Evolutionary conservation across 2,888 invertebrate genomes (phyloP).

Genomic region (Dicranocentrus wangi): DNA sequence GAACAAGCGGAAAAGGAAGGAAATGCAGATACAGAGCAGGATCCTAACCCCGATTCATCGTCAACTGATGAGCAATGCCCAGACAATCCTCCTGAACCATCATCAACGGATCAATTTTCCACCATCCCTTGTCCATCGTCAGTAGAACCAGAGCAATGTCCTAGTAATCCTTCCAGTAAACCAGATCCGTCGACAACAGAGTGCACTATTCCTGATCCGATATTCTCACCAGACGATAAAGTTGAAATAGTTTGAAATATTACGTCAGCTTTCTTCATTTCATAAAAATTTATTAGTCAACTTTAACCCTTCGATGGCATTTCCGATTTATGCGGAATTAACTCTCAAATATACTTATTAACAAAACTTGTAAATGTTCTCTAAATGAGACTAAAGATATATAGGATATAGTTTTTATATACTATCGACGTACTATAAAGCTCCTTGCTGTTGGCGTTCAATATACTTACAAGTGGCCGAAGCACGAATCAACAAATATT

Average conservation of each 20-base stretch:
- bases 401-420: neutral
- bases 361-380: too few species aligned
- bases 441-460: neutral
- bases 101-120: too few species aligned
- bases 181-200: too few species aligned
- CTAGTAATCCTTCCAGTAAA: neutral
- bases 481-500: neutral
- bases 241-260: neutral
- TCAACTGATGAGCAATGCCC: too few species aligned
- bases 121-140: too few species aligned
- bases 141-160: neutral
- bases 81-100: too few species aligned
- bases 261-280: neutral
- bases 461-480: too few species aligned
- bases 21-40: too few species aligned
- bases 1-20: neutral
- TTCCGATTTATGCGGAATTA: neutral
- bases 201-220: too few species aligned
- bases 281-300: neutral
- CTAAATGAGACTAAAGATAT: too few species aligned
- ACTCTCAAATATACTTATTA: neutral
- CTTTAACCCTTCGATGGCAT: neutral
- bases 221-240: neutral
- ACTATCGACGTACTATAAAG: neutral
- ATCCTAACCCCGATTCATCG: too few species aligned